Evolutionary conservation across 2,113 vertebrate species (phyloP), one percentile per base, ranked within the genome.

Genomic region (Crypturellus undulatus): DNA sequence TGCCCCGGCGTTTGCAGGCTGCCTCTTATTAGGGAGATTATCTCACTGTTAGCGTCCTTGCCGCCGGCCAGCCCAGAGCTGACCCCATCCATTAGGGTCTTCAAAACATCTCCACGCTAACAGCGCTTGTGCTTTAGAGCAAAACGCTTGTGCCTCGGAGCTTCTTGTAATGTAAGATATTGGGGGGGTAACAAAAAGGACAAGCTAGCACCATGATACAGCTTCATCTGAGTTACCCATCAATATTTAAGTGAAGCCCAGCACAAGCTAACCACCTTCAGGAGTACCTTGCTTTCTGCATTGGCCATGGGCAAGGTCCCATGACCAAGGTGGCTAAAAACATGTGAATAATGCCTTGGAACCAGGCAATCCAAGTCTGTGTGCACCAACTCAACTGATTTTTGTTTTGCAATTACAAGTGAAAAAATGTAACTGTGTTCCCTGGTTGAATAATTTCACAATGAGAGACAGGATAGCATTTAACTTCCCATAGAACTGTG

Each of bases 1-100:
- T 43, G 28, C 34, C 76, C 42, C 58, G 51, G 43, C 42, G 84
- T 76, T 30, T 3, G 1, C 28, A 89, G 69, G 70, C 2, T 0
- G 58, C 32, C 83, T 73, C 52, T 94, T 90, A 77, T 65, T 93
- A 87, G 43, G 90, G 52, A 94, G 65, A 89, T 93, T 90, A 78
- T 90, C 86, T 85, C 56, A 13, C 56, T 56, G 56, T 71, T 86
- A 75, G 38, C 79, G 86, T 6, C 64, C 52, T 86, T 92, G 82
- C 82, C 90, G 62, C 32, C 92, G 85, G 79, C 92, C 40, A 81
- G 84, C 92, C 72, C 58, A 92, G 69, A 52, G 73, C 77, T 86
- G 81, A 45, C 32, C 10, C 86, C 79, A 56, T 90, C 72, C 69
- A 20, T 84, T 71, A 90, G 47, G 47, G 62, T 52, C 40, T 90